Conservation (phyloP, 2,888 invertebrate genomes). For the Colostygia pectinataria region DNA sequence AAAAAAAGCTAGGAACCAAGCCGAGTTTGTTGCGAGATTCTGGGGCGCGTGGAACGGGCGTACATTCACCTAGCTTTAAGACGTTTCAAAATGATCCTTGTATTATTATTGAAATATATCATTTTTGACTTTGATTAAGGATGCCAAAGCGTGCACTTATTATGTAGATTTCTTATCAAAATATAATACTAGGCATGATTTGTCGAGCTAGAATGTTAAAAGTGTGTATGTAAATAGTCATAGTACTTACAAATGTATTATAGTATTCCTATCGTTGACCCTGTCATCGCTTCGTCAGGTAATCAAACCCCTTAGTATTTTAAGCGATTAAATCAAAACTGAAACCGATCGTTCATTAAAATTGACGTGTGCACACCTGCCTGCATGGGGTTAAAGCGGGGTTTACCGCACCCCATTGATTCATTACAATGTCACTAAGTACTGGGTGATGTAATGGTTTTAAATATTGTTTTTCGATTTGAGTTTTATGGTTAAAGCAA, state of each 20-base stretch:
- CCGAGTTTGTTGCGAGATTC: no score
- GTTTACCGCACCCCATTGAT: conserved; percentile 27
- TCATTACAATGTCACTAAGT: conserved; percentile 11
- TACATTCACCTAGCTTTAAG: no score
- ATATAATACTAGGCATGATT: no score
- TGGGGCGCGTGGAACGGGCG: no score
- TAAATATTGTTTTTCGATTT: neutral
- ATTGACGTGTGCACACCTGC: conserved; percentile 53
- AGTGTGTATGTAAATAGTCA: neutral
- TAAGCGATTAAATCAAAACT: conserved; percentile 38
- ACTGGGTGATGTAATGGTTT: neutral
- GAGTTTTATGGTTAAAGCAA: no score
- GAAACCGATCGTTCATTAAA: conserved; percentile 48
- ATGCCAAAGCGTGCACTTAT: no score
- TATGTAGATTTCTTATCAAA: no score
- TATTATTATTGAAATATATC: no score
- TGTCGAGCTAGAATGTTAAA: no score
- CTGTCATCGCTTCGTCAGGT: conserved; percentile 5
- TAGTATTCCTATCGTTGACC: neutral
- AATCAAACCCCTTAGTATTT: neutral
- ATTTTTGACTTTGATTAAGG: no score
- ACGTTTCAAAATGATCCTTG: no score
- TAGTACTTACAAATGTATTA: neutral
- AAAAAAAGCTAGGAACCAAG: no score
- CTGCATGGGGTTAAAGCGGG: conserved; percentile 37